A percentile compares a stretch with the other conserved stretches of the same genome.
Conservation (phyloP, 2,888 invertebrate species). For the Pseudolycoriella hygida region DNA sequence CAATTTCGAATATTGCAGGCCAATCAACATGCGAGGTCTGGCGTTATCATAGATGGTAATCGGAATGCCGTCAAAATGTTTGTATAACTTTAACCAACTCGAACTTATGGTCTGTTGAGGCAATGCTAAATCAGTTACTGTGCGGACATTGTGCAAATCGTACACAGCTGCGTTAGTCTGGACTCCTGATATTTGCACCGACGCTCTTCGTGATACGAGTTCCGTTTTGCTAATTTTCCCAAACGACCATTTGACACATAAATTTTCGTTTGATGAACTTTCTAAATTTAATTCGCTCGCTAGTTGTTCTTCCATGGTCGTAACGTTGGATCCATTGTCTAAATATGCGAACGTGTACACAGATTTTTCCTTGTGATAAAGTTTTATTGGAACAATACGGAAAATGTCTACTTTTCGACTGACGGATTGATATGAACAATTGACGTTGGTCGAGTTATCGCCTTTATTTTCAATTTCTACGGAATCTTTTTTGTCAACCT, state of each 20-base stretch:
- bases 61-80: not conserved
- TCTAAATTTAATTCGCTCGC: not conserved
- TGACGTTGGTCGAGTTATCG: too few species aligned
- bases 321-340: not conserved
- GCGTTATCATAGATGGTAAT: not conserved
- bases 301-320: not conserved
- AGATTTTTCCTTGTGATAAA: not conserved
- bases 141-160: not conserved
- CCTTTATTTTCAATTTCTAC: not conserved
- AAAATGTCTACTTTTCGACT: not conserved
- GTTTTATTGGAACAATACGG: not conserved
- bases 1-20: constrained; percentile 4
- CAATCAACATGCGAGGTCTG: constrained; percentile 7
- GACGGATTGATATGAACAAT: not conserved
- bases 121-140: not conserved
- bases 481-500: too few species aligned
- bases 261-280: not conserved
- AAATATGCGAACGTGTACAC: not conserved
- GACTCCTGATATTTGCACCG: not conserved
- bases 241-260: not conserved
- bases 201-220: not conserved
- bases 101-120: not conserved
- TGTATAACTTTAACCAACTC: not conserved
- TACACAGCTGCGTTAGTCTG: not conserved
- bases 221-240: not conserved